Conservation (phyloP, 2,113 vertebrate species). For the Mionectes macconnelli region DNA sequence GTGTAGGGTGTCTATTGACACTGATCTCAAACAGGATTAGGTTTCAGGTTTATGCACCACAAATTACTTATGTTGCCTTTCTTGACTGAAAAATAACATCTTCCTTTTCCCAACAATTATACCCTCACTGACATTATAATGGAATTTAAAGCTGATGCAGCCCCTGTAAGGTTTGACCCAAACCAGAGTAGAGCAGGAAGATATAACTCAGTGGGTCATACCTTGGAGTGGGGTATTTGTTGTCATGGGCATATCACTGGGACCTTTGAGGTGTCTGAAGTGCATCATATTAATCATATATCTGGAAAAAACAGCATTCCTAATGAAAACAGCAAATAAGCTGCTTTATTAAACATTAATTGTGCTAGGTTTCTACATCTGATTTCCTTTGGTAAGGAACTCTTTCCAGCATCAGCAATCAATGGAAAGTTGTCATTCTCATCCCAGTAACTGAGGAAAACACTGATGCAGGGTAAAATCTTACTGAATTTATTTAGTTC, state of each 20-base stretch:
- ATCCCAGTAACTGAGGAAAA: background rate
- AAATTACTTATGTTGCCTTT: background rate
- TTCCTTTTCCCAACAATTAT: background rate
- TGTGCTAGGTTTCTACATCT: background rate
- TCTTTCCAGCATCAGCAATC: background rate
- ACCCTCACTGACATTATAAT: background rate
- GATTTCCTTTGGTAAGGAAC: background rate
- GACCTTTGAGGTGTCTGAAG: background rate
- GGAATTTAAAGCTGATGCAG: background rate
- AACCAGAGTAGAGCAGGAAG: background rate
- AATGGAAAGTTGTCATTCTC: background rate
- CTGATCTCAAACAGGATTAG: background rate
- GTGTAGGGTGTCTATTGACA: background rate
- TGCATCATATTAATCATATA: background rate
- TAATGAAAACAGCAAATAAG: background rate
- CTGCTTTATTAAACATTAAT: background rate
- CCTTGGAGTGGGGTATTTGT: background rate
- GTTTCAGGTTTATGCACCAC: background rate
- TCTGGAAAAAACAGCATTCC: background rate
- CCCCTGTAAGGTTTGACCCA: background rate
- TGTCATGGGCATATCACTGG: background rate
- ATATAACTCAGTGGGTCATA: background rate
- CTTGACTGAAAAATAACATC: background rate
- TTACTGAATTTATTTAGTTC: background rate
- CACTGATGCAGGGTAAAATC: background rate